Base-by-base conservation (phyloP, 2,888 invertebrate species). In the Melipona bicolor region DNA sequence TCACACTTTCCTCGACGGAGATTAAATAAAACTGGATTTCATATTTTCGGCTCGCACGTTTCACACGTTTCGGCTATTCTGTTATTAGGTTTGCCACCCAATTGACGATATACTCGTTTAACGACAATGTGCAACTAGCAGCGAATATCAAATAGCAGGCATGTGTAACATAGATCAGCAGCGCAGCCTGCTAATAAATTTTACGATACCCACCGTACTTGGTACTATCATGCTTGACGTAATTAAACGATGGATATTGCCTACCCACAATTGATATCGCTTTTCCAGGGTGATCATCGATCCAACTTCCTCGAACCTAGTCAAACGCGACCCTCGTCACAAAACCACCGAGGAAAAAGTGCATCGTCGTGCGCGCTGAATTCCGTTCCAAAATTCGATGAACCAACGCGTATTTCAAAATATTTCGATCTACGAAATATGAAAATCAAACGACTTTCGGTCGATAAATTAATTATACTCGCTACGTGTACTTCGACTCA, bases 81-180 rank as follows among this genome's bases (percentile, higher is more conserved):
- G 56, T 65, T 79, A 70, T 77, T 77, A 56, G 17, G 59, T 59
- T 67, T 67, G 36, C n/a, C 50, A 17, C 36, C 21, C 17, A 24
- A 5, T 17, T 32, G 21, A 4, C 21, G 56, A 50, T 43, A n/a
- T n/a, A 79, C 62, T 80, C 65, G 77, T 80, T 81, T 79, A 81
- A 81, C 56, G 24, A 13, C 54, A n/a, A 17, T n/a, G 32, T 17
- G 61, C 72, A 62, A 68, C 72, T 62, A 27, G 27, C 27, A 27
- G 79, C 61, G 49, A 81, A 71, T 72, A 77, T 77, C 80, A 80
- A 77, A 77, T 80, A 59, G 80, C 56, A 49, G 49, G 24, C 64
- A 9, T 0, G 54, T 49, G 69, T 49, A 62, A 69, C 62, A 77
- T 80, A 79, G 61, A 79, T 81, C 79, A 72, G 67, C 52, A 54